Percentiles rank a stretch among this genome's conserved stretches.
These are phyloP conservation scores for Urocitellus parryii DNA, from an alignment of 2,113 vertebrate species.

Conservation along the genomic window DNA sequence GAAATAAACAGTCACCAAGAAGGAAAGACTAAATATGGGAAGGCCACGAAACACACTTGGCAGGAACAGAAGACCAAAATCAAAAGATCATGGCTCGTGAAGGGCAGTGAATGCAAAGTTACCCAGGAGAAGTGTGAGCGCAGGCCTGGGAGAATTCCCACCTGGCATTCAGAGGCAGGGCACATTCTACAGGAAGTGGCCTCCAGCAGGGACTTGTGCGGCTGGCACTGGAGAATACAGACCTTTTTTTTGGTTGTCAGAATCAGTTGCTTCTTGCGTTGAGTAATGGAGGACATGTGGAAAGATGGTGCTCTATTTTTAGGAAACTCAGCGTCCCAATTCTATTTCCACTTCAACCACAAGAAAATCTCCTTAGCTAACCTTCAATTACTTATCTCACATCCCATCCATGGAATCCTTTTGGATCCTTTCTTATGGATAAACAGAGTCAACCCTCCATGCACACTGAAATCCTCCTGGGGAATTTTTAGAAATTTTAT, in stretches of 20 bases:
- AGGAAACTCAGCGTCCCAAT: neutral
- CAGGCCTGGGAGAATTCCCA: neutral
- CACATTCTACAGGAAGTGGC: neutral
- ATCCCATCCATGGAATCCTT: neutral
- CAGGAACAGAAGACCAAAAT: neutral
- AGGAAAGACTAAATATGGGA: neutral
- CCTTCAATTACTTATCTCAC: neutral
- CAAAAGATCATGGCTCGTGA: too few species aligned
- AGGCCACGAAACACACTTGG: neutral
- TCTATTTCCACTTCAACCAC: neutral
- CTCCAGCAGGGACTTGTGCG: neutral
- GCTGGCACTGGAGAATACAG: neutral
- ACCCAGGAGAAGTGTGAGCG: neutral
- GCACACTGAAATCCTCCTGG: neutral
- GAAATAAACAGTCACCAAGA: neutral
- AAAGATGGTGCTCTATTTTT: neutral
- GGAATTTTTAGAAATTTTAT: neutral
- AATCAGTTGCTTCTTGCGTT: neutral
- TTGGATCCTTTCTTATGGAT: neutral
- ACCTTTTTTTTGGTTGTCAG: neutral
- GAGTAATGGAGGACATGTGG: neutral
- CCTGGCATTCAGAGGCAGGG: neutral
- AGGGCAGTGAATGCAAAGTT: too few species aligned
- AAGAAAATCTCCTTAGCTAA: neutral
- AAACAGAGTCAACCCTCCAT: neutral